Percentiles rank a stretch among this genome's conserved stretches.
Conservation (phyloP, 2,113 vertebrate species). For the Ciconia stormi region DNA sequence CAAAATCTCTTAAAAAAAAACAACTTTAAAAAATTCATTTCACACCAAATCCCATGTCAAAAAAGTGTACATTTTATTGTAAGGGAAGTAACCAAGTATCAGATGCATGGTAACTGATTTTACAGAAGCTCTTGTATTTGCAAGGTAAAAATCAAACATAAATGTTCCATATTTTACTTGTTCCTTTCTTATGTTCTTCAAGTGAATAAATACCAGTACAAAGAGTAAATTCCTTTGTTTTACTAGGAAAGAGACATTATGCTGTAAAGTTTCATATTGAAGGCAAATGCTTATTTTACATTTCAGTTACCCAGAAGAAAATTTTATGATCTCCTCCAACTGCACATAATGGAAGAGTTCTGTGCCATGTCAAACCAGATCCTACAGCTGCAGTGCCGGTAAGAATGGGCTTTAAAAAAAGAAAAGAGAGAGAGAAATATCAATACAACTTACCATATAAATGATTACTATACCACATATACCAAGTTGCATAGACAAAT, state of each 20-base stretch:
- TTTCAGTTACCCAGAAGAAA: slow-evolving; percentile 95
- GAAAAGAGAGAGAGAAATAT: not conserved
- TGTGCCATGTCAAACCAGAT: slow-evolving; percentile 94
- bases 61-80: slow-evolving; percentile 25
- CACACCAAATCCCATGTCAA: not conserved
- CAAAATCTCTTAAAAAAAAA: not conserved
- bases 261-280: not conserved
- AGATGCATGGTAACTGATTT: not conserved
- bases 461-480: not conserved
- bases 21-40: not conserved
- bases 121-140: not conserved
- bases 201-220: not conserved
- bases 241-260: not conserved
- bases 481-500: not conserved
- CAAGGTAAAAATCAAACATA: not conserved
- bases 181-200: not conserved
- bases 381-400: slow-evolving; percentile 85
- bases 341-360: slow-evolving; percentile 89
- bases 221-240: not conserved
- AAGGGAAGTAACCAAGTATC: not conserved
- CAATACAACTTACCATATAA: not conserved
- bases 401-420: slow-evolving; percentile 82
- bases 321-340: slow-evolving; percentile 91
- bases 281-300: slow-evolving; percentile 74
- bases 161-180: not conserved